A percentile compares a stretch with the other conserved stretches of the same genome.
phyloP scores from a whole-genome alignment of 2,888 invertebrate genomes.

The Hylaea fasciaria region DNA sequence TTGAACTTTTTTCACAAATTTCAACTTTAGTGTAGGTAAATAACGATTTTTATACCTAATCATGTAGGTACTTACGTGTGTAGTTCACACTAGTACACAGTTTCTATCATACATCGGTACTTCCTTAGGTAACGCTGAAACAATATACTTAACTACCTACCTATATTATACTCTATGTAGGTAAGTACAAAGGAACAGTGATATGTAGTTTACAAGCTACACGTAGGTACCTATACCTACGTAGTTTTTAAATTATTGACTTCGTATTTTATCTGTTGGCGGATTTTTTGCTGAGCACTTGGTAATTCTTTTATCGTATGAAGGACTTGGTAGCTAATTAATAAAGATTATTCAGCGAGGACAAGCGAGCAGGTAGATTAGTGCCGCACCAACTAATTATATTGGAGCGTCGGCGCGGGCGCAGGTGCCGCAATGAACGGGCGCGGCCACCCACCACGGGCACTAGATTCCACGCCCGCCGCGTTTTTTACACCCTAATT shows the following conservation, averaged over 20 bases:
- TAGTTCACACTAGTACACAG: too few relatives aligned
- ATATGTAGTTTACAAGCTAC: too few relatives aligned
- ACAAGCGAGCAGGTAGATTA: constrained; percentile 24
- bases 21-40: too few relatives aligned
- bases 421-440: constrained; percentile 25
- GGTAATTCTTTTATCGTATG: constrained; percentile 18
- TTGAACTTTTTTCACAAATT: too few relatives aligned
- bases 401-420: constrained; percentile 35
- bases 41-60: too few relatives aligned
- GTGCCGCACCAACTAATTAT: constrained; percentile 39
- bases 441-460: constrained; percentile 73
- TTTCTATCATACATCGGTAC: too few relatives aligned
- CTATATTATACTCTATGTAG: too few relatives aligned
- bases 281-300: neutral
- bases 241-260: neutral
- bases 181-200: too few relatives aligned
- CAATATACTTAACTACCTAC: too few relatives aligned
- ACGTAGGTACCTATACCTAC: too few relatives aligned
- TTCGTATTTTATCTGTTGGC: neutral
- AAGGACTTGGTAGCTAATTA: constrained; percentile 17
- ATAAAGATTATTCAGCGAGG: constrained; percentile 19
- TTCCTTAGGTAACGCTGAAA: too few relatives aligned
- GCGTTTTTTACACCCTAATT: constrained; percentile 82
- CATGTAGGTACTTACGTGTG: too few relatives aligned
- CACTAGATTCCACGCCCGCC: constrained; percentile 76